phyloP scores from a whole-genome alignment of 2,797 vertebrate species.

The Lindbergichthys nudifrons region DNA sequence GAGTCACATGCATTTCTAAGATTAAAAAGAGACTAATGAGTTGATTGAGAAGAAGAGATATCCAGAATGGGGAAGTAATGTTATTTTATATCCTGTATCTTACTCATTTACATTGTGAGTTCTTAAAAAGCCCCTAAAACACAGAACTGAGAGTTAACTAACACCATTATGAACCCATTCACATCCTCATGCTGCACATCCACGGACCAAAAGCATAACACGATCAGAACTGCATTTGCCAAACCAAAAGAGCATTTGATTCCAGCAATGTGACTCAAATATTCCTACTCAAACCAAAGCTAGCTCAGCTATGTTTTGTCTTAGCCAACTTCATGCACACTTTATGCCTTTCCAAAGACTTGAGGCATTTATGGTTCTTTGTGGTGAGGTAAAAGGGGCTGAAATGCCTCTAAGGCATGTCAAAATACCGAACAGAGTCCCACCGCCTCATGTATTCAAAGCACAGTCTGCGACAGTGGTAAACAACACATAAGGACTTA shows the following conservation, averaged over 20 bases:
- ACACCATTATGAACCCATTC: constrained; percentile 9
- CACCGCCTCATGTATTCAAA: constrained; percentile 22
- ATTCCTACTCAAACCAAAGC: constrained; percentile 74
- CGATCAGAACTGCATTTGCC: constrained; percentile 27
- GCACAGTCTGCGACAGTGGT: constrained; percentile 29
- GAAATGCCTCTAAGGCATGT: constrained; percentile 32
- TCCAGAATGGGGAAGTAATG: neutral
- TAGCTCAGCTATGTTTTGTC: constrained; percentile 68
- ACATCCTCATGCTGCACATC: constrained; percentile 30
- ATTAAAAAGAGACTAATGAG: neutral
- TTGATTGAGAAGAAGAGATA: constrained; percentile 4
- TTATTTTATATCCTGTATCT: neutral
- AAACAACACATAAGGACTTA: constrained; percentile 29
- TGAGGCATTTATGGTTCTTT: constrained; percentile 41
- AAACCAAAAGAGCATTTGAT: constrained; percentile 67
- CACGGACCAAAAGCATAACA: constrained; percentile 25
- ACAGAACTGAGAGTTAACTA: constrained; percentile 2
- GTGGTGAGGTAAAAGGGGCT: constrained; percentile 40
- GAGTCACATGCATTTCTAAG: neutral
- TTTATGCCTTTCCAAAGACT: constrained; percentile 49
- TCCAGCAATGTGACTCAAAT: constrained; percentile 66
- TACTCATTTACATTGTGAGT: neutral
- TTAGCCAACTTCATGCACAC: constrained; percentile 47
- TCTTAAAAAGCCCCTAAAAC: neutral
- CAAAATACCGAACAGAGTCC: constrained; percentile 17